Percentiles rank a stretch among this genome's conserved stretches.
These are phyloP conservation scores for Cirrhinus mrigala DNA, from an alignment of 2,797 vertebrate species.

Conservation along the genomic window DNA sequence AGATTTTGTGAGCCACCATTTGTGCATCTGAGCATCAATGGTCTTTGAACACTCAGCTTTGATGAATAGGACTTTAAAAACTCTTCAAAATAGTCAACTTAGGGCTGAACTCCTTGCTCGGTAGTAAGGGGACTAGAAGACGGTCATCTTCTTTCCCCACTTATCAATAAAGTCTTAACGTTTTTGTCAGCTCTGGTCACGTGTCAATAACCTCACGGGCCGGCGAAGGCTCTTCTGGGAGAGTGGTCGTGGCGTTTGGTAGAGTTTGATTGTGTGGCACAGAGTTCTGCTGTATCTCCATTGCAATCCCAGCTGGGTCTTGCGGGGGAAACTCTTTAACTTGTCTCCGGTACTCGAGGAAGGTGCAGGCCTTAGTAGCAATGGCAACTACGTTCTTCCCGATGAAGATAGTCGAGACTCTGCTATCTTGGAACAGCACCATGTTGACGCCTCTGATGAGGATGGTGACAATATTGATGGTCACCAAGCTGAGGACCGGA, in stretches of 20 bases:
- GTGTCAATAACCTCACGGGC: constrained; percentile 82
- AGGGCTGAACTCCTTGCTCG: constrained; percentile 30
- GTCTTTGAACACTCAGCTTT: constrained; percentile 37
- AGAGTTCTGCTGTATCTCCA: constrained; percentile 85
- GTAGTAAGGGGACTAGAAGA: not conserved
- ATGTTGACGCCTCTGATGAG: constrained; percentile 87
- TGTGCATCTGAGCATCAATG: constrained; percentile 38
- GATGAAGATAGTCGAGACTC: constrained; percentile 88
- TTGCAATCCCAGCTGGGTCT: constrained; percentile 77
- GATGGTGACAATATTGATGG: constrained; percentile 88
- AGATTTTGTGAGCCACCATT: constrained; percentile 35
- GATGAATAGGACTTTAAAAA: constrained; percentile 53
- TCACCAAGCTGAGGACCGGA: constrained; percentile 86
- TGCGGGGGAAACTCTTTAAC: constrained; percentile 84
- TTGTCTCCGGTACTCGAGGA: constrained; percentile 86
- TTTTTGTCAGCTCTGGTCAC: constrained; percentile 70
- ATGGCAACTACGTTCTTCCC: constrained; percentile 89
- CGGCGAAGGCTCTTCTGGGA: constrained; percentile 80
- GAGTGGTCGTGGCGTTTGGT: constrained; percentile 76
- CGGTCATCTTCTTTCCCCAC: not conserved
- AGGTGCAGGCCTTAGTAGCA: constrained; percentile 87
- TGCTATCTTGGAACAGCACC: constrained; percentile 87
- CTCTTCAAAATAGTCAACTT: constrained; percentile 43
- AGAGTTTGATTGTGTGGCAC: constrained; percentile 79
- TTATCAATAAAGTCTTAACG: not conserved